A percentile compares a stretch with the other conserved stretches of the same genome.
Evolutionary conservation across 2,113 vertebrate species (phyloP).

Genomic region (Epinephelus cyanopodus): DNA sequence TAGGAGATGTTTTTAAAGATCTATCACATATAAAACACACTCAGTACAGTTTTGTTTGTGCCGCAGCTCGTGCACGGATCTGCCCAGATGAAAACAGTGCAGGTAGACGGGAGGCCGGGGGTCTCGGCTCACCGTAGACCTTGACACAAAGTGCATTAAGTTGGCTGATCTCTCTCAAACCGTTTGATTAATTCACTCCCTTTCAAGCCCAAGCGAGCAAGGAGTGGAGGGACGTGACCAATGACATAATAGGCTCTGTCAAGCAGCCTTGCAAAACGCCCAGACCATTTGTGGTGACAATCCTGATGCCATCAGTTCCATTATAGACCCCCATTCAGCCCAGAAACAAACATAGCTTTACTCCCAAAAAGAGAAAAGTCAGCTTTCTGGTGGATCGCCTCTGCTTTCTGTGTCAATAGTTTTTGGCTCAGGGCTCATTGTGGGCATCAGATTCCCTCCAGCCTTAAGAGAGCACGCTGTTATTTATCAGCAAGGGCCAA

Average conservation of each 20-base stretch:
- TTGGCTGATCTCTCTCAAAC: slow-evolving; percentile 72
- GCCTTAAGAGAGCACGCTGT: background rate
- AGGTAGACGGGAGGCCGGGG: slow-evolving; percentile 48
- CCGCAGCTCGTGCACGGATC: background rate
- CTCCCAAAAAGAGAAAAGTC: slow-evolving; percentile 62
- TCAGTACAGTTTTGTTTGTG: background rate
- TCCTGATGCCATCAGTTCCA: slow-evolving; percentile 81
- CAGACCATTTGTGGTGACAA: slow-evolving; percentile 84
- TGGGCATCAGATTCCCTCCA: slow-evolving; percentile 17
- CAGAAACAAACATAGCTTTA: slow-evolving; percentile 78
- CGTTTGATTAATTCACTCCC: slow-evolving; percentile 79
- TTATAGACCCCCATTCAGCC: slow-evolving; percentile 71
- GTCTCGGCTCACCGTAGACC: slow-evolving; percentile 55
- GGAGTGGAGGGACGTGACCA: slow-evolving; percentile 78
- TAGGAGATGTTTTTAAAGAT: background rate
- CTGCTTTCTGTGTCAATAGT: slow-evolving; percentile 45
- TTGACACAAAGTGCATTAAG: slow-evolving; percentile 72
- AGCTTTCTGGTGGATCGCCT: slow-evolving; percentile 62
- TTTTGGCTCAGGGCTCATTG: slow-evolving; percentile 24
- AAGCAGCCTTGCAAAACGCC: slow-evolving; percentile 81
- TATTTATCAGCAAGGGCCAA: background rate
- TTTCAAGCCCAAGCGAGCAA: slow-evolving; percentile 68
- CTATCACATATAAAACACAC: slow-evolving; percentile 1
- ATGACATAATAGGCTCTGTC: slow-evolving; percentile 81
- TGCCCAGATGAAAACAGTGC: background rate